Evolutionary conservation across 1,140 invertebrate genomes (phyloP).

Genomic region (Maconellicoccus hirsutus): DNA sequence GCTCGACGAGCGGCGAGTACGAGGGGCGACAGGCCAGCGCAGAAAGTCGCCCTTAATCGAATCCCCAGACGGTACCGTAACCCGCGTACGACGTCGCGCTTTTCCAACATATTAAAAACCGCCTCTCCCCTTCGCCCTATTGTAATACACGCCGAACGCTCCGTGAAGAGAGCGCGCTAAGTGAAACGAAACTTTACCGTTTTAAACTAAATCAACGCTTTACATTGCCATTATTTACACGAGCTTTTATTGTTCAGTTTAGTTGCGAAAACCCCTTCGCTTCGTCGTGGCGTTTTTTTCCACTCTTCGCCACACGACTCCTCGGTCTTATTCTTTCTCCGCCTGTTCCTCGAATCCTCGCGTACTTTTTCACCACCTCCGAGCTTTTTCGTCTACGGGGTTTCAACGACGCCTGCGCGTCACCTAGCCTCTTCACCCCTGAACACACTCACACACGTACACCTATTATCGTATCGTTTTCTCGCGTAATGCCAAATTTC

Average conservation of each 20-base stretch:
- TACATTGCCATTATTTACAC: slow-evolving; percentile 2
- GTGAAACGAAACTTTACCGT: slow-evolving; percentile 3
- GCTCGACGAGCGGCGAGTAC: background rate
- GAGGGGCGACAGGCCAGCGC: background rate
- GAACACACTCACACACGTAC: no score
- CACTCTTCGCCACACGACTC: no score
- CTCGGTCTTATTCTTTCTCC: no score
- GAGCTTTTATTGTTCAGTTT: slow-evolving; percentile 9
- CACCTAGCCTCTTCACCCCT: no score
- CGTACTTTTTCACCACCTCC: no score
- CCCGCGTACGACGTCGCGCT: no score
- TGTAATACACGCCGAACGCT: background rate
- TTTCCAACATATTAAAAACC: slow-evolving; percentile 1
- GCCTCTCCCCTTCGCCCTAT: background rate
- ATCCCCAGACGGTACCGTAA: background rate
- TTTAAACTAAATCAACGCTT: slow-evolving; percentile 5
- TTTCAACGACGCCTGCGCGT: background rate
- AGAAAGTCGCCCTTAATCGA: slow-evolving; percentile 6
- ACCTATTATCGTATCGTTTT: no score
- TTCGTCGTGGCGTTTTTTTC: no score
- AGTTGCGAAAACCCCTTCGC: no score
- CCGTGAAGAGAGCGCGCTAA: background rate
- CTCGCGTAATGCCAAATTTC: no score
- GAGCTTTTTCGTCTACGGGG: no score
- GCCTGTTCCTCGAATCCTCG: no score